Conservation (phyloP, 2,888 invertebrate species). For the Oscheius sp. region DNA sequence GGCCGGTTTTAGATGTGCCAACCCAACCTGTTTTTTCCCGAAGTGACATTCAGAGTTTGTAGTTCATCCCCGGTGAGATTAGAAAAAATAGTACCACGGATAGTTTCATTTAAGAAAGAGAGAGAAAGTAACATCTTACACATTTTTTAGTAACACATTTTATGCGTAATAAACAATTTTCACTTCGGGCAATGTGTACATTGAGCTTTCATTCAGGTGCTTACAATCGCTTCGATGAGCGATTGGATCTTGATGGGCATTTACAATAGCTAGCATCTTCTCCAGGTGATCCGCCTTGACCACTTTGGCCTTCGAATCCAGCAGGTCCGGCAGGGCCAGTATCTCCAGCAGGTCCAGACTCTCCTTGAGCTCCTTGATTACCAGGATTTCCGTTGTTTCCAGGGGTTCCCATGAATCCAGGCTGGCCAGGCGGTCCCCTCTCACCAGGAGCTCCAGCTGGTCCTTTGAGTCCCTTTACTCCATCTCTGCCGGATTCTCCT, state of each 20-base stretch:
- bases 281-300: constrained; percentile 53
- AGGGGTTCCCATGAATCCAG: constrained; percentile 51
- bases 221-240: not conserved
- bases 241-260: constrained; percentile 39
- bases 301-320: constrained; percentile 32
- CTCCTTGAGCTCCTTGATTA: constrained; percentile 44
- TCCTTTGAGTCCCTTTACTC: constrained; percentile 45
- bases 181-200: too few relatives aligned
- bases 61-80: constrained; percentile 12
- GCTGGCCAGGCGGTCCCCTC: constrained; percentile 47
- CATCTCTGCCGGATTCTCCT: constrained; percentile 52
- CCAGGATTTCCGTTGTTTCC: constrained; percentile 51
- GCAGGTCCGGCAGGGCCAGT: constrained; percentile 43
- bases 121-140: too few relatives aligned
- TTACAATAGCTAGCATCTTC: constrained; percentile 57
- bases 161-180: not conserved
- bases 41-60: constrained; percentile 6
- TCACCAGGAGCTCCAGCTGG: constrained; percentile 51
- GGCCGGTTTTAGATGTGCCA: not conserved
- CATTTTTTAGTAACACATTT: not conserved
- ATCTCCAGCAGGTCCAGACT: constrained; percentile 7
- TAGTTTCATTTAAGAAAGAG: too few relatives aligned
- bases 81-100: too few relatives aligned
- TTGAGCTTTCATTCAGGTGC: too few relatives aligned
- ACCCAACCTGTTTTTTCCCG: not conserved